Evolutionary conservation across 2,797 vertebrate genomes (phyloP), one percentile per base, ranked within the genome.

Genomic region (Channa striata): DNA sequence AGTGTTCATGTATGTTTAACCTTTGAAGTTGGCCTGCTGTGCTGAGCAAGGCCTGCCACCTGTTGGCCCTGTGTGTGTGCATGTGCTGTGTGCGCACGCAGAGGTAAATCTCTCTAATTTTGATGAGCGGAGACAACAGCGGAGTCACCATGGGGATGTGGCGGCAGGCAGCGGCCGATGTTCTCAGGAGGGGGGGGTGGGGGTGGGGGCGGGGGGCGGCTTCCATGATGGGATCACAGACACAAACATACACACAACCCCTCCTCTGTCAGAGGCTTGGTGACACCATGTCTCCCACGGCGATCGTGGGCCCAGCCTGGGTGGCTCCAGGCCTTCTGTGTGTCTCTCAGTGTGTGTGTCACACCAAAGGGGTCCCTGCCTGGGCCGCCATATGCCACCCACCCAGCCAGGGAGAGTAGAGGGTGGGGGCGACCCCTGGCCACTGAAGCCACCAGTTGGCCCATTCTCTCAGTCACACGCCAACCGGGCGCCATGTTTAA

Each of bases 21-120:
- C 93, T 93, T 89, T 93, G 85, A 87, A 87, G 81, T 80, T 74
- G 73, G 81, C 91, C 89, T 81, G 90, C 91, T 91, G 92, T 72
- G 89, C 83, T 16, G 85, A 91, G 90, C 84, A 80, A 93, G 92
- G 92, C 93, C 85, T 90, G 89, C 92, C 93, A 94, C 92, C 93
- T 94, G 93, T 93, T 92, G 89, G 86, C 80, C 81, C 74, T 79
- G 83, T 84, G 81, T 82, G 84, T 78, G 70, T 78, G 86, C 78
- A 72, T 87, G 84, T 84, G 80, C 72, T 86, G 68, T 82, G 85
- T 83, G 85, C 71, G 83, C 78, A 69, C 0, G 36, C 74, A 74
- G 89, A 93, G 92, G 91, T 93, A 93, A 94, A 94, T 93, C 93
- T 93, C 91, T 85, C 90, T 90, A 90, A 92, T 93, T 93, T 88